Percentiles rank a stretch among this genome's conserved stretches.
Conservation (phyloP, 2,113 vertebrate genomes). For the Lethenteron camtschaticum region DNA sequence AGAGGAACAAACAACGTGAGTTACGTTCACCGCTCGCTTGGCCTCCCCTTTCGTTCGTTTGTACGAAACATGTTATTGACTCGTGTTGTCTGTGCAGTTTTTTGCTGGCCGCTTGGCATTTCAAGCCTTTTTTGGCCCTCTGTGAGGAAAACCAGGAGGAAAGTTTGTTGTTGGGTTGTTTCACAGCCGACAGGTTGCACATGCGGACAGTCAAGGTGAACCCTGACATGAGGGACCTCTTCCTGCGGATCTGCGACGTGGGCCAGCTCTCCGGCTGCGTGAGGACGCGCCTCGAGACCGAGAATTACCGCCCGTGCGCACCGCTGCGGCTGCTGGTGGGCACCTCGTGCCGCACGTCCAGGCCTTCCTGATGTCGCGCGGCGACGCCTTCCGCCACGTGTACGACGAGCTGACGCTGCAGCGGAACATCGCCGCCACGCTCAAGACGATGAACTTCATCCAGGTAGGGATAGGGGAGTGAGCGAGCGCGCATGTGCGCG, state of each 20-base stretch:
- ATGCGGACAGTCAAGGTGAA: too few species aligned
- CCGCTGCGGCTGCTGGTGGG: slow-evolving; percentile 23
- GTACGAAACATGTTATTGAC: too few species aligned
- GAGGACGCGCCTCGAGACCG: slow-evolving; percentile 19
- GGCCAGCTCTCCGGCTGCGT: slow-evolving; percentile 20
- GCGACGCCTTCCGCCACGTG: slow-evolving; percentile 16
- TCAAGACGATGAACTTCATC: slow-evolving; percentile 19
- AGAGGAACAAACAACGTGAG: too few species aligned
- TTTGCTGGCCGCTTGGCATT: too few species aligned
- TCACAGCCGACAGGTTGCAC: too few species aligned
- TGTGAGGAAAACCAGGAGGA: too few species aligned
- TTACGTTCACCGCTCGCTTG: too few species aligned
- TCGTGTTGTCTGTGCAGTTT: too few species aligned
- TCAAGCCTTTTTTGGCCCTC: too few species aligned
- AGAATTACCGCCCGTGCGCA: slow-evolving; percentile 21
- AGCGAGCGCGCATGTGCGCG: too few species aligned
- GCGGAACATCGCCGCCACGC: slow-evolving; percentile 17
- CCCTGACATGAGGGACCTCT: slow-evolving; percentile 13
- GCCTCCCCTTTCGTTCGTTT: too few species aligned
- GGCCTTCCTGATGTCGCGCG: slow-evolving; percentile 23
- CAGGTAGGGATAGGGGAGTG: slow-evolving; percentile 19
- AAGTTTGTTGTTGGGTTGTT: too few species aligned
- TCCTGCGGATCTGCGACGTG: slow-evolving; percentile 29
- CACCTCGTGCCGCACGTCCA: slow-evolving; percentile 28
- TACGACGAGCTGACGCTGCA: slow-evolving; percentile 19